Evolutionary conservation across 2,888 invertebrate genomes (phyloP), one percentile per base, ranked within the genome.

Genomic region (Helleia helle): DNA sequence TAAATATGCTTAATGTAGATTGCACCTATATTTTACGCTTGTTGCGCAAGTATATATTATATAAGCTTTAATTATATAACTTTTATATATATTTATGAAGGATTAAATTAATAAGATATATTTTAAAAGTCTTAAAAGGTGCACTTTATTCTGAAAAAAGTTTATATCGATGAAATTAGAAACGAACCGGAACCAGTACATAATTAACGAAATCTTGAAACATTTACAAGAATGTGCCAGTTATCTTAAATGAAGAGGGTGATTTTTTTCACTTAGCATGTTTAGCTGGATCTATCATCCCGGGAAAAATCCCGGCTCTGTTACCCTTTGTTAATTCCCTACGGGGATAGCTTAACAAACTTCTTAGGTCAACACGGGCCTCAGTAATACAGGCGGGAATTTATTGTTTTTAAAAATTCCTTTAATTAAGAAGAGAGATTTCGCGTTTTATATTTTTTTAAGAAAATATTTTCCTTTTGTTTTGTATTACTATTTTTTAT

Each of bases 291-390:
- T 42, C 40, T 40, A 37, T 47, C 38, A 40, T 47, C 38, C 34
- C 41, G 38, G 41, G 44, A 44, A 47, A 49, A 47, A 47, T 45
- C 48, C 47, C 43, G 38, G 43, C 43, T 49, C 46, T 46, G 46
- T 51, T 49, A 47, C 51, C 46, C 46, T 45, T 40, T 29, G 41
- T 44, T 49, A 49, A 51, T 51, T 51, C 51, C 51, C 51, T 46
- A 36, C 44, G 44, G 49, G 42, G 43, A 46, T 49, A 46, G 46
- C 40, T 46, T 43, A 41, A 42, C 44, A 47, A 47, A 50, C 44
- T 49, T 51, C 43, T 39, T 46, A 49, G 47, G 51, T 49, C 49
- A 51, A 49, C 47, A 44, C 42, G 43, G 39, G 42, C 40, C 40
- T 41, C 25, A 38, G 38, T 29, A 45, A 41, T 43, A 38, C 40